These are phyloP conservation scores for Naja naja DNA, from an alignment of 2,113 vertebrate genomes.

Conservation along the genomic window DNA sequence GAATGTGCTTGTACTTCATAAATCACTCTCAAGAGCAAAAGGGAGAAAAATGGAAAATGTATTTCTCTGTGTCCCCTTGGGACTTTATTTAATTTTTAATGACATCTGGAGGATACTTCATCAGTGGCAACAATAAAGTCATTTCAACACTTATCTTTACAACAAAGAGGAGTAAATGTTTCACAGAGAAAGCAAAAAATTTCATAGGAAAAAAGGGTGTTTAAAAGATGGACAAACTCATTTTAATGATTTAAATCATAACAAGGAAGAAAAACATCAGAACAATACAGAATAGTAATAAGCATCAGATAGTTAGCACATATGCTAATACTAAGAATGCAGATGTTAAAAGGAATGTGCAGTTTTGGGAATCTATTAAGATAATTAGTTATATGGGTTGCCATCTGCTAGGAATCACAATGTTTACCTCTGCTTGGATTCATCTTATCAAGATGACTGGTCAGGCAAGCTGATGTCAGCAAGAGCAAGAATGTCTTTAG, in stretches of 20 bases:
- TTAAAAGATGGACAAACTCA: conserved; percentile 28
- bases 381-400: not conserved
- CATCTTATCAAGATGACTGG: not conserved
- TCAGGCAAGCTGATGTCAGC: not conserved
- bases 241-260: conserved; percentile 38
- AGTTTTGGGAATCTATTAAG: not conserved
- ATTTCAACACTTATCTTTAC: conserved; percentile 39
- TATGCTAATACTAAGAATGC: not conserved
- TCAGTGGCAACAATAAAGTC: conserved; percentile 61
- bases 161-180: conserved; percentile 27
- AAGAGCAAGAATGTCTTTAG: not conserved
- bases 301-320: not conserved
- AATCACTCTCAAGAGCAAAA: conserved; percentile 70
- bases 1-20: conserved; percentile 64
- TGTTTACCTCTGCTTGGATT: not conserved
- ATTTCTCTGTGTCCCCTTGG: conserved; percentile 59
- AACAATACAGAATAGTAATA: conserved; percentile 10
- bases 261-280: conserved; percentile 2
- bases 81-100: conserved; percentile 74
- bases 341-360: conserved; percentile 18
- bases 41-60: conserved; percentile 65
- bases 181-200: conserved; percentile 12
- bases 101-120: conserved; percentile 61
- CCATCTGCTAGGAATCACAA: not conserved
- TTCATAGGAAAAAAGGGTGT: conserved; percentile 41